Conservation (phyloP, 1,140 invertebrate species). For the Drosophila repleta region DNA sequence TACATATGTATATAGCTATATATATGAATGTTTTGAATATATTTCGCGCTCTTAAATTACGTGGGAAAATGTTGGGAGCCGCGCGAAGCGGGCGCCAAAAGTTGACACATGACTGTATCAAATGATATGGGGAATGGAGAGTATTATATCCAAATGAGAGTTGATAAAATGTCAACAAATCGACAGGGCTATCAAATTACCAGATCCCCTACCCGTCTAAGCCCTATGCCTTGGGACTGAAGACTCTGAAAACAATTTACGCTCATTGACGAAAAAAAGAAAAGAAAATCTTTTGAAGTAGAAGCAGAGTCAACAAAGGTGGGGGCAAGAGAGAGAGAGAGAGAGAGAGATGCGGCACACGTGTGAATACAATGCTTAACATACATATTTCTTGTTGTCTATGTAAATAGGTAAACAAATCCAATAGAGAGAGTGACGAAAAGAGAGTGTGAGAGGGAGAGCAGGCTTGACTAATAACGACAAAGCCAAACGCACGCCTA, state of each 20-base stretch:
- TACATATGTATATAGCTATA: not conserved
- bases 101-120: constrained; percentile 41
- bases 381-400: constrained; percentile 68
- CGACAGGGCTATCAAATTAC: constrained; percentile 72
- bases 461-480: constrained; percentile 41
- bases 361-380: constrained; percentile 60
- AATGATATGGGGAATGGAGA: constrained; percentile 37
- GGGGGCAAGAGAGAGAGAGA: constrained; percentile 14
- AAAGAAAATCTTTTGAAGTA: constrained; percentile 34
- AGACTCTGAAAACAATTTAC: constrained; percentile 59
- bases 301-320: constrained; percentile 66
- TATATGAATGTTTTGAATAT: constrained; percentile 8
- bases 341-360: constrained; percentile 45
- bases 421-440: constrained; percentile 19
- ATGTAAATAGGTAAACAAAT: constrained; percentile 74
- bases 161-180: constrained; percentile 40
- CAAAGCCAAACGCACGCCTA: constrained; percentile 37
- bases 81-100: constrained; percentile 37
- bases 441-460: constrained; percentile 5
- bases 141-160: constrained; percentile 3
- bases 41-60: constrained; percentile 29
- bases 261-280: constrained; percentile 46
- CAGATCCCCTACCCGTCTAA: constrained; percentile 8
- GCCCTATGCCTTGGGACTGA: constrained; percentile 15
- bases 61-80: constrained; percentile 46